These are phyloP conservation scores for Aselliscus stoliczkanus DNA, from an alignment of 2,797 vertebrate species.

Conservation along the genomic window DNA sequence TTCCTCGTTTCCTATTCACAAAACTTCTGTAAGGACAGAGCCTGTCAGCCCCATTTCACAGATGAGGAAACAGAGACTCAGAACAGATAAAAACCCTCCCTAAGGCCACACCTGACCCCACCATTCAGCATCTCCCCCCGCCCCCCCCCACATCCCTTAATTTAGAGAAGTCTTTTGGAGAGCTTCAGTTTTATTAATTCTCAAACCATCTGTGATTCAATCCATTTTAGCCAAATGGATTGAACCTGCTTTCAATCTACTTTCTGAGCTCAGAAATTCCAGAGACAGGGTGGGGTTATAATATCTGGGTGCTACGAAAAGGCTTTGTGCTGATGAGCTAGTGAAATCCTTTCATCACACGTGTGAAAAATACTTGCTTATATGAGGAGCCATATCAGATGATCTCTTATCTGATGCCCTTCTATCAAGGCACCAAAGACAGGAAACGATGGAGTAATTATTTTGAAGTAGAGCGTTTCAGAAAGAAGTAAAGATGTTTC, in stretches of 20 bases:
- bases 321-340: too few species aligned
- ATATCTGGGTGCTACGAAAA: not conserved
- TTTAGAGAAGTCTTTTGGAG: not conserved
- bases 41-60: not conserved
- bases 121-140: accelerated
- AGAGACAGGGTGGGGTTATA: not conserved
- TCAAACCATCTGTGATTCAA: not conserved
- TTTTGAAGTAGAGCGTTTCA: not conserved
- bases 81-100: not conserved
- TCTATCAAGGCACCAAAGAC: not conserved
- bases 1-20: not conserved
- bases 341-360: not conserved
- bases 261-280: not conserved
- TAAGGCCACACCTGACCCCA: not conserved
- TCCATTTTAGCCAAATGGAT: not conserved
- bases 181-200: not conserved
- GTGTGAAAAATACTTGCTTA: not conserved
- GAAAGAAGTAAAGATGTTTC: not conserved
- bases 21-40: not conserved
- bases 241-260: not conserved
- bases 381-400: not conserved
- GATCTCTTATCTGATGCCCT: not conserved
- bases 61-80: not conserved
- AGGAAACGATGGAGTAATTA: not conserved
- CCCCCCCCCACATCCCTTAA: not conserved